Evolutionary conservation across 2,797 vertebrate genomes (phyloP).

Genomic region (Amblyraja radiata): DNA sequence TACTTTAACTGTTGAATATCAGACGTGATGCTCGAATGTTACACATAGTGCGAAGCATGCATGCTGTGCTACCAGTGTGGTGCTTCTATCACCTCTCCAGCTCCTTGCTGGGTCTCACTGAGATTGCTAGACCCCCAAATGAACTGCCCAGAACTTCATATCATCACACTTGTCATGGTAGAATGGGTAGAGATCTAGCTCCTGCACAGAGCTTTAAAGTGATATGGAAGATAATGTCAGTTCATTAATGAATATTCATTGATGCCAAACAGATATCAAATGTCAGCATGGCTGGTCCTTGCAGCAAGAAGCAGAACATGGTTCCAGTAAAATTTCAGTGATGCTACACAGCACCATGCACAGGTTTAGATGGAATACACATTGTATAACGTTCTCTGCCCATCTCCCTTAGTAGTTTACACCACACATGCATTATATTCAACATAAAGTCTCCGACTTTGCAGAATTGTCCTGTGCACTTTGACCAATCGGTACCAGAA

Average conservation of each 20-base stretch:
- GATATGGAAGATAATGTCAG: background rate
- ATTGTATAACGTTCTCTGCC: background rate
- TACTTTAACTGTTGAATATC: conserved; percentile 40
- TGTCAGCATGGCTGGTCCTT: background rate
- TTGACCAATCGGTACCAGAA: background rate
- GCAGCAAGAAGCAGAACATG: background rate
- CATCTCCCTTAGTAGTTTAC: background rate
- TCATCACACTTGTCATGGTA: background rate
- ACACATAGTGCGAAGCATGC: background rate
- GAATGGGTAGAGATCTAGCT: background rate
- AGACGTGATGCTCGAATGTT: background rate
- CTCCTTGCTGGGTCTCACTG: conserved; percentile 44
- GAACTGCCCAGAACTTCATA: background rate
- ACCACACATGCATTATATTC: background rate
- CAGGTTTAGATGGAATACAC: background rate
- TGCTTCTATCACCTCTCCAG: background rate
- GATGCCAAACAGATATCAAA: background rate
- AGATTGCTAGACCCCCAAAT: background rate
- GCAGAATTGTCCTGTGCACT: background rate
- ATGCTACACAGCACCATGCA: background rate
- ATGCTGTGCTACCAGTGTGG: background rate
- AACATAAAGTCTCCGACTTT: background rate
- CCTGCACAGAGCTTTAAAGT: background rate
- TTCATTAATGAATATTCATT: background rate
- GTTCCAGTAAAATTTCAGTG: background rate